Percentiles rank a stretch among this genome's conserved stretches.
Evolutionary conservation across 1,140 invertebrate genomes (phyloP).

Genomic region (Euborellia annulipes): DNA sequence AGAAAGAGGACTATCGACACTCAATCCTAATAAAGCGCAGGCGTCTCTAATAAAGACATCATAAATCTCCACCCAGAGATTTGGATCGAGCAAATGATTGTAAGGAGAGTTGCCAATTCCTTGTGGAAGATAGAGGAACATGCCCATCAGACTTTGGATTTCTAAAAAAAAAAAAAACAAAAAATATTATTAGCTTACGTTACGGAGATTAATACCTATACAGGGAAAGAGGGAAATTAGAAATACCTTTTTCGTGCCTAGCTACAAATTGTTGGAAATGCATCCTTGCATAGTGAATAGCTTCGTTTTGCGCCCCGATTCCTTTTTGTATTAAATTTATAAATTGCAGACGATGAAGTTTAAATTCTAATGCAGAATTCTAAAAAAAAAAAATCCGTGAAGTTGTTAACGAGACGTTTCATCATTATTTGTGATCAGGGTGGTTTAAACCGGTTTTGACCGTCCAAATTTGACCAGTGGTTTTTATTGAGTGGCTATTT

Average conservation of each 20-base stretch:
- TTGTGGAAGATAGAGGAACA: slow-evolving; percentile 62
- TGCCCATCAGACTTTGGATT: slow-evolving; percentile 78
- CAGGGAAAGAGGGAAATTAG: too few species aligned
- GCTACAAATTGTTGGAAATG: slow-evolving; percentile 72
- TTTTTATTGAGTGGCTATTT: too few species aligned
- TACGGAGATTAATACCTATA: too few species aligned
- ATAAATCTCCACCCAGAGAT: slow-evolving; percentile 69
- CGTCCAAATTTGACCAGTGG: too few species aligned
- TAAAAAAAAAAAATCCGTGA: slow-evolving; percentile 22
- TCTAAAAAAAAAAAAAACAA: slow-evolving; percentile 29
- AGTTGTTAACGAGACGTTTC: too few species aligned
- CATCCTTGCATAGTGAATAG: slow-evolving; percentile 72
- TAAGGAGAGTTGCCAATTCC: slow-evolving; percentile 72
- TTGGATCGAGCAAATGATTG: slow-evolving; percentile 54
- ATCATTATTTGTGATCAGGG: too few species aligned
- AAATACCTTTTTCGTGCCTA: slow-evolving; percentile 62
- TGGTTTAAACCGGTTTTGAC: too few species aligned
- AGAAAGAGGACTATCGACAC: slow-evolving; percentile 66
- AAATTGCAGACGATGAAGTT: slow-evolving; percentile 60
- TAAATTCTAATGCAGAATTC: slow-evolving; percentile 73
- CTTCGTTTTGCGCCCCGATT: slow-evolving; percentile 45
- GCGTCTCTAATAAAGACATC: slow-evolving; percentile 88
- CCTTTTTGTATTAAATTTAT: slow-evolving; percentile 55
- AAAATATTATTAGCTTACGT: too few species aligned
- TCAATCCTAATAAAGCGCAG: slow-evolving; percentile 75